Evolutionary conservation across 2,888 invertebrate genomes (phyloP), one percentile per base, ranked within the genome.

Genomic region (Eristalinus sepulchralis): DNA sequence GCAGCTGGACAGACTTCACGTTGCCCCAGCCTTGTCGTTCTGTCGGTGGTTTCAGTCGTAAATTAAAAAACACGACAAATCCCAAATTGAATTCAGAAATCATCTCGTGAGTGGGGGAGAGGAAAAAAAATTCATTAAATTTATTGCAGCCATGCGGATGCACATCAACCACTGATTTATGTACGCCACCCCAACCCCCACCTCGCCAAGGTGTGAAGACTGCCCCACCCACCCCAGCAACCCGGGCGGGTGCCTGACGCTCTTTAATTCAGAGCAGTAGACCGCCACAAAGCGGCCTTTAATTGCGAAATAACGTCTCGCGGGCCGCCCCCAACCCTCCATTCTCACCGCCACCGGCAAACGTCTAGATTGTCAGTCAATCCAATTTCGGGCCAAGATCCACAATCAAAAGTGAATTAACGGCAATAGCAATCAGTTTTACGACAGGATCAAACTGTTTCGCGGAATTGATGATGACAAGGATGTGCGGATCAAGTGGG

Each of bases 161-260:
- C 79, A 83, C 83, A 83, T 84, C 84, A 80, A 76, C 84, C 84
- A 76, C 79, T 80, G 84, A 80, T 84, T 80, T 75, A 80, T 83
- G 75, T 22, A 5, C 27, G 39, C 27, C 17, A 10, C 27, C 11
- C 10, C 59, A n/a, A 10, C 36, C 8, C 6, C 34, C n/a, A 11
- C 24, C 6, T 5, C 11, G 13, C 17, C 39, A 33, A 34, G 63
- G 36, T 36, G 36, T 22, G 36, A 22, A 17, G 11, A 8, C 5
- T n/a, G 31, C 47, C 20, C 71, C 55, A 36, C 22, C 33, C n/a
- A n/a, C 36, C 20, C 8, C 31, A 24, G 36, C 17, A 33, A 10
- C 8, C 47, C 31, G 22, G 9, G 34, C 60, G 47, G 31, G 64
- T 73, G 64, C 79, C 68, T 75, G 83, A 24, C 17, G 27, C 24